Base-by-base conservation (phyloP, 2,797 vertebrate genomes). In the Clarias fuscus region DNA sequence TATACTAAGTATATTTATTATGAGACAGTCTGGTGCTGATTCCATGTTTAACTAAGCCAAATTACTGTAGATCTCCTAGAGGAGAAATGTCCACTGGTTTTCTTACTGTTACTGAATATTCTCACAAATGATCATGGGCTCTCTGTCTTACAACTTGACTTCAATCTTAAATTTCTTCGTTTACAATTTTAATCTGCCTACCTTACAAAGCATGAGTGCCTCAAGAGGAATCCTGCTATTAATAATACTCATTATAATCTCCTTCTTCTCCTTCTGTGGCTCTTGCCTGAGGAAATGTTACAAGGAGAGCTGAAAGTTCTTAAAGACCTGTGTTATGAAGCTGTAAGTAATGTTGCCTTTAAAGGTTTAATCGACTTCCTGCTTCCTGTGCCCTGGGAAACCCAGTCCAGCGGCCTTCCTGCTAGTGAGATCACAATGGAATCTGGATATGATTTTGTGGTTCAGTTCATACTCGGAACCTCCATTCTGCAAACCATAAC, bases 291-390 rank as follows among this genome's bases (percentile, higher is more conserved):
- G 98, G 97, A 97, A 0, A 97, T 99, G 96, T 96, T 98, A 85
- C 93, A 92, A 77, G 98, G 97, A 56, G 98, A 99, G 85, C 95
- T 99, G 33, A 97, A 98, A 15, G 95, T 99, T 18, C 95, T 98
- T 90, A 98, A 96, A 93, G 97, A 99, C 87, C 99, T 97, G 97
- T 98, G 97, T 93, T 99, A 98, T 7, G 97, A 99, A 95, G 97
- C 97, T 56, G 98, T 98, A 94, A 90, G 95, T 94, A 61, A 43
- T 15, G 59, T 81, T 43, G 61, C 13, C 40, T 73, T 48, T 53
- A 73, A 48, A 24, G 20, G 22, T 48, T 22, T 43, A 15, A 73
- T 27, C 14, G 17, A 18, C 73, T 76, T 76, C 73, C n/a, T 58
- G 53, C 58, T 58, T 30, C 53, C 43, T 75, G 22, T 27, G 5